Evolutionary conservation across 1,140 invertebrate species (phyloP).

Genomic region (Chironomus tepperi): DNA sequence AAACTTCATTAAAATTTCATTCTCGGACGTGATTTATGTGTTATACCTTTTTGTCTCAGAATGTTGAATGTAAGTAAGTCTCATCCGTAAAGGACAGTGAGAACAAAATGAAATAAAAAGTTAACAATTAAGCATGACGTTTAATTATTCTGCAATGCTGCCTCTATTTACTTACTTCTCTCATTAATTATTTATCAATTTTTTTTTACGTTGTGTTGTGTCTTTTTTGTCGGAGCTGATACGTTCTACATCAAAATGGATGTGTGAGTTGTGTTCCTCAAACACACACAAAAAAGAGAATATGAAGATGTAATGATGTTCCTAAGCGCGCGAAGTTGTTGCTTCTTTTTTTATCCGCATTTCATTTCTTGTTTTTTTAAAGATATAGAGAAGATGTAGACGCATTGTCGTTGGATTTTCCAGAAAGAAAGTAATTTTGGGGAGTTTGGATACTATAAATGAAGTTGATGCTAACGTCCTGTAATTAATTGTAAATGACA

Average conservation of each 20-base stretch:
- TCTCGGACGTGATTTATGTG: too few relatives aligned
- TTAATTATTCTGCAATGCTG: conserved; percentile 20
- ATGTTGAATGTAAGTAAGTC: background rate
- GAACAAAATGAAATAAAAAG: background rate
- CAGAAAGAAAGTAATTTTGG: too few relatives aligned
- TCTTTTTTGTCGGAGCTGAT: background rate
- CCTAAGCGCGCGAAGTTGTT: background rate
- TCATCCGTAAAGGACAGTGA: background rate
- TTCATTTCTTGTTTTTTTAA: too few relatives aligned
- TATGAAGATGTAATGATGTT: background rate
- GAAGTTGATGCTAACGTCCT: too few relatives aligned
- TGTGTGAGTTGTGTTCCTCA: background rate
- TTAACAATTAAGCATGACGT: conserved; percentile 9
- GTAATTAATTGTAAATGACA: too few relatives aligned
- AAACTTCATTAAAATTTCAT: too few relatives aligned
- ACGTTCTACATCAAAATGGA: background rate
- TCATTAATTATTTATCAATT: conserved; percentile 22
- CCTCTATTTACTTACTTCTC: conserved; percentile 9
- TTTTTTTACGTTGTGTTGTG: background rate
- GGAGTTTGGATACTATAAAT: too few relatives aligned
- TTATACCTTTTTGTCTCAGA: too few relatives aligned
- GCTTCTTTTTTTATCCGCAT: too few relatives aligned
- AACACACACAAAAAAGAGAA: background rate
- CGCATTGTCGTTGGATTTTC: too few relatives aligned
- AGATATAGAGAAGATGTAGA: too few relatives aligned